A percentile compares a stretch with the other conserved stretches of the same genome.
Evolutionary conservation across 1,140 invertebrate species (phyloP).

Genomic region (Leptoteleia sp.): DNA sequence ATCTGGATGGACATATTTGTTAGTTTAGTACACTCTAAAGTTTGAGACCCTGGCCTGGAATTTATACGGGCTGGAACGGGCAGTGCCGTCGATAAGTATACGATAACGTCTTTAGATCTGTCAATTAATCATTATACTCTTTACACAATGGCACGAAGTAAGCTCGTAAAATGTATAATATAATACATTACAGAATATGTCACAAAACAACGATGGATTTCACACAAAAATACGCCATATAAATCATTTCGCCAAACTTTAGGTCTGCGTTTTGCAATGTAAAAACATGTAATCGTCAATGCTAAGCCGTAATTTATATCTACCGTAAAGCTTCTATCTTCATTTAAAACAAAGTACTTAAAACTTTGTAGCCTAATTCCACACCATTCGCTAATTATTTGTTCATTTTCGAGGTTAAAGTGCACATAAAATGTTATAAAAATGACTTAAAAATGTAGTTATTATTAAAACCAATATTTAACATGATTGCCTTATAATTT

Average conservation of each 20-base stretch:
- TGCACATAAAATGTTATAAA: no score
- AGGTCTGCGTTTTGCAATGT: slow-evolving; percentile 15
- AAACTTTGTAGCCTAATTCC: no score
- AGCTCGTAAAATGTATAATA: slow-evolving; percentile 14
- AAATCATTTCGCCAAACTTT: slow-evolving; percentile 28
- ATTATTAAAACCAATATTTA: no score
- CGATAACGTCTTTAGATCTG: slow-evolving; percentile 43
- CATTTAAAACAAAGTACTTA: slow-evolving; percentile 1
- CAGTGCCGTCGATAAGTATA: slow-evolving; percentile 6
- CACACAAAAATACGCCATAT: slow-evolving; percentile 9
- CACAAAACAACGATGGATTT: slow-evolving; percentile 10
- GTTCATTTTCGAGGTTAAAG: not conserved
- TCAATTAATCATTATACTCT: slow-evolving; percentile 47
- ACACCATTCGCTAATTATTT: no score
- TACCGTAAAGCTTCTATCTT: slow-evolving; percentile 11
- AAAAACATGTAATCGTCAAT: slow-evolving; percentile 18
- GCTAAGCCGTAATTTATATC: slow-evolving; percentile 26
- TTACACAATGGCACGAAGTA: slow-evolving; percentile 25
- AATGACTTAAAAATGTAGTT: no score
- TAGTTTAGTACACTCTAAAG: no score
- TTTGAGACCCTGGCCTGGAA: no score
- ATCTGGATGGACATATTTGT: slow-evolving; percentile 60
- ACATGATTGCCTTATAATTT: no score
- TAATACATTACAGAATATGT: not conserved
- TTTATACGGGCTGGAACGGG: slow-evolving; percentile 24